Evolutionary conservation across 2,888 invertebrate genomes (phyloP).

Genomic region (Anthoptus insignis): DNA sequence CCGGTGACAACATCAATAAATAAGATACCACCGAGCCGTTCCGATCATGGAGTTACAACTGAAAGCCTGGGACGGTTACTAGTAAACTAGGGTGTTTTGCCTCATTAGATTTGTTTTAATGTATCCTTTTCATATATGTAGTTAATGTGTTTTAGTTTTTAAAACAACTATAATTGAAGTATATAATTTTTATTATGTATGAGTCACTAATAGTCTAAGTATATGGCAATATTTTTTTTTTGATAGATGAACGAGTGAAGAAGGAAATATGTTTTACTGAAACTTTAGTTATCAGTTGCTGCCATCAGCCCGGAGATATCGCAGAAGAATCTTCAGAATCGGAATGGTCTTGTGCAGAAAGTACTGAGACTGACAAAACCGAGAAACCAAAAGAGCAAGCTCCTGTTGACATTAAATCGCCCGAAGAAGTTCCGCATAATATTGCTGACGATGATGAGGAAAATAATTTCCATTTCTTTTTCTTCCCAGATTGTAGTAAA

Average conservation of each 20-base stretch:
- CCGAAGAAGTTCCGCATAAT: slow-evolving; percentile 52
- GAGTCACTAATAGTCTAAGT: too few species aligned
- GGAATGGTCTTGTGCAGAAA: slow-evolving; percentile 73
- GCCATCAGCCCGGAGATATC: slow-evolving; percentile 69
- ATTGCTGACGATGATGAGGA: slow-evolving; percentile 62
- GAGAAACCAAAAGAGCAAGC: slow-evolving; percentile 59
- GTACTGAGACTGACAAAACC: slow-evolving; percentile 56
- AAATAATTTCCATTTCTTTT: slow-evolving; percentile 76
- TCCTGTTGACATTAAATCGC: slow-evolving; percentile 52
- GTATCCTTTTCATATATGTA: too few species aligned
- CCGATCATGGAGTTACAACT: too few species aligned
- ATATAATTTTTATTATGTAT: too few species aligned
- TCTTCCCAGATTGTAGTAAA: slow-evolving; percentile 77
- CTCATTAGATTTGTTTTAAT: too few species aligned
- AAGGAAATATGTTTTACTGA: slow-evolving; percentile 84
- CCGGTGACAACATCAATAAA: too few species aligned
- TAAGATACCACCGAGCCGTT: too few species aligned
- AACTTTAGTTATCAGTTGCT: slow-evolving; percentile 83
- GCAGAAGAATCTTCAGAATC: slow-evolving; percentile 70
- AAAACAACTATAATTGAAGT: too few species aligned
- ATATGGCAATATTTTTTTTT: too few species aligned
- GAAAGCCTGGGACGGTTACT: too few species aligned
- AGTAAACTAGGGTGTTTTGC: too few species aligned
- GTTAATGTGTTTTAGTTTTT: too few species aligned
- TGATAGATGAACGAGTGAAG: slow-evolving; percentile 78